Conservation (phyloP, 2,888 invertebrate genomes). For the Heliothis peltigera region DNA sequence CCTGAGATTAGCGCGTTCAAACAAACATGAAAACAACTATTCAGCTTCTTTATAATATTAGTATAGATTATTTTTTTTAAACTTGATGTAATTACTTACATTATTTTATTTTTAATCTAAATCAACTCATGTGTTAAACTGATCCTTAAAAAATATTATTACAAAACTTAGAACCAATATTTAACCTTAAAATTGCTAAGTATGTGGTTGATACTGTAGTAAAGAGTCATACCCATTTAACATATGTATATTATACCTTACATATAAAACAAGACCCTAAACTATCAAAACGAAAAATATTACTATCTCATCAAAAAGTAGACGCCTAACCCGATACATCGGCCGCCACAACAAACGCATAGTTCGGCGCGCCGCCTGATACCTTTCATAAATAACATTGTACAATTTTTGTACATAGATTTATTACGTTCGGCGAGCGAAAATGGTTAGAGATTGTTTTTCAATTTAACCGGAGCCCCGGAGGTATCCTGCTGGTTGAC, state of each 20-base stretch:
- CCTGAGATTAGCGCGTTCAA: no score
- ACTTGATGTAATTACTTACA: no score
- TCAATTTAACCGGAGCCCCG: slow-evolving; percentile 88
- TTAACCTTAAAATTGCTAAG: no score
- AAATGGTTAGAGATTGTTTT: slow-evolving; percentile 90
- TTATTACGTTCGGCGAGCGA: slow-evolving; percentile 89
- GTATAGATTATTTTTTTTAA: no score
- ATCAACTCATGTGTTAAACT: no score
- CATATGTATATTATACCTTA: not conserved
- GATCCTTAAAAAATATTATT: no score
- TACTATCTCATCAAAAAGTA: slow-evolving; percentile 9
- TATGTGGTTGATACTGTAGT: no score
- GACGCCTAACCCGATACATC: slow-evolving; percentile 46
- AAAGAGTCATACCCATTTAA: no score
- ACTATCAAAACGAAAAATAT: slow-evolving; percentile 1
- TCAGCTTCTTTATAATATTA: no score
- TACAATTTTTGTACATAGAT: slow-evolving; percentile 90
- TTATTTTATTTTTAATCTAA: no score
- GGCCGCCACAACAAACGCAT: slow-evolving; percentile 75
- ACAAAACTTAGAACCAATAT: no score
- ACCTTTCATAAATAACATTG: slow-evolving; percentile 89
- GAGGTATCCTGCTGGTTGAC: slow-evolving; percentile 87
- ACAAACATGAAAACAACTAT: no score
- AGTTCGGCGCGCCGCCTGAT: slow-evolving; percentile 80
- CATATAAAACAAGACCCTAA: not conserved